phyloP scores from a whole-genome alignment of 2,113 vertebrate species.

The Alouatta palliata region DNA sequence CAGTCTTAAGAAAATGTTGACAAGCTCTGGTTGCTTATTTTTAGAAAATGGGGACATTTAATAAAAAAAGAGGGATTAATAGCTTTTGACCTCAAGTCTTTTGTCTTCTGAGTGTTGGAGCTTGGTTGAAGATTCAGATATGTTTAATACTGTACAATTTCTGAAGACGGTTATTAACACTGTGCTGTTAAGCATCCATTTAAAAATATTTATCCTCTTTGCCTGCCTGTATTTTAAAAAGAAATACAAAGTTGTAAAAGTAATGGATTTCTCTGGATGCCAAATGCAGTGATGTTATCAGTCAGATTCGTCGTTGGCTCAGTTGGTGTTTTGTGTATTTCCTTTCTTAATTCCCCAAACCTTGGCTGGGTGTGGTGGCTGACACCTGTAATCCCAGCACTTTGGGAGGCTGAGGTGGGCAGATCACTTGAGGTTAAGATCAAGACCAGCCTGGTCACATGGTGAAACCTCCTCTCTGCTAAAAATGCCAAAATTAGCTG shows the following conservation, averaged over 20 bases:
- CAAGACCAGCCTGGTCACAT: no score
- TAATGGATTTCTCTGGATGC: slow-evolving; percentile 3
- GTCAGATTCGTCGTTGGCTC: neutral
- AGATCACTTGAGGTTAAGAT: no score
- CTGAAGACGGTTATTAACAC: slow-evolving; percentile 16
- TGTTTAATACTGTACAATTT: slow-evolving; percentile 17
- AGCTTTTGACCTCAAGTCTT: slow-evolving; percentile 63
- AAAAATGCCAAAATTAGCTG: no score
- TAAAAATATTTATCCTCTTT: neutral
- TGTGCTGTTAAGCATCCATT: slow-evolving; percentile 19
- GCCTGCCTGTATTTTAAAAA: slow-evolving; percentile 8
- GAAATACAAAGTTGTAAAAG: slow-evolving; percentile 22
- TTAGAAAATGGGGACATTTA: slow-evolving; percentile 73
- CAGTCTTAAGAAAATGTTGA: slow-evolving; percentile 57
- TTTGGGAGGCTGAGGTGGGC: no score
- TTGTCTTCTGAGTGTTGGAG: slow-evolving; percentile 53
- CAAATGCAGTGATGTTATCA: neutral
- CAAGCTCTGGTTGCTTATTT: slow-evolving; percentile 67
- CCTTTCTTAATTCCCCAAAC: neutral
- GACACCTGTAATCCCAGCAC: no score
- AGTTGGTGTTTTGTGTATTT: neutral
- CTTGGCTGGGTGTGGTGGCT: neutral
- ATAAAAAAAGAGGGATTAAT: slow-evolving; percentile 59
- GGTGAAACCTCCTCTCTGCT: no score
- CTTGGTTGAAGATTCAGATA: slow-evolving; percentile 41